Conservation (phyloP, 2,113 vertebrate genomes). For the Lucifuga dentata region DNA sequence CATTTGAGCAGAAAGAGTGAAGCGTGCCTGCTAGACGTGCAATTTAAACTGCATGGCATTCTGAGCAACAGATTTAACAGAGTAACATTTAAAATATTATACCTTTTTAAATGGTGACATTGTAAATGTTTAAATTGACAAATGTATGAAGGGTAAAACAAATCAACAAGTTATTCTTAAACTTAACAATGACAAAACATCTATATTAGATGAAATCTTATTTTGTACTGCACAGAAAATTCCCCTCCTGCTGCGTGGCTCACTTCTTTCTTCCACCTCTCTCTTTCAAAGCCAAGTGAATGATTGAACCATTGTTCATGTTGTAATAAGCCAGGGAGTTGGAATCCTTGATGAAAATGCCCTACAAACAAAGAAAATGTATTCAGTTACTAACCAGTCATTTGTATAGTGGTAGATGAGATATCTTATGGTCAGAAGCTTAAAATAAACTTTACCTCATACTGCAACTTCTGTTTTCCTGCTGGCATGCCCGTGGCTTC, state of each 20-base stretch:
- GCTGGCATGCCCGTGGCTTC: conserved; percentile 98
- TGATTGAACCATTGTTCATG: conserved; percentile 93
- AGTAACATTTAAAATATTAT: background rate
- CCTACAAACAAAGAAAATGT: conserved; percentile 80
- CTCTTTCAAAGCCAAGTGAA: conserved; percentile 97
- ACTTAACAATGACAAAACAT: conserved; percentile 30
- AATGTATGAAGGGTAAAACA: too few relatives aligned
- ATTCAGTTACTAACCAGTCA: background rate
- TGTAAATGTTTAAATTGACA: too few relatives aligned
- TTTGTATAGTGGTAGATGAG: background rate
- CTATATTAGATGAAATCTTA: background rate
- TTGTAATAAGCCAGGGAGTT: conserved; percentile 99
- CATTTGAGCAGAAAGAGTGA: background rate
- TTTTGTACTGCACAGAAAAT: background rate
- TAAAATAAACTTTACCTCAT: conserved; percentile 85
- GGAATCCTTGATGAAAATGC: conserved; percentile 99
- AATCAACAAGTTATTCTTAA: too few relatives aligned
- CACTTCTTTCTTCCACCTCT: conserved; percentile 99
- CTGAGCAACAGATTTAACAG: background rate
- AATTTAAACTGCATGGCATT: conserved; percentile 8
- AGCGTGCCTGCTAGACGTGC: background rate
- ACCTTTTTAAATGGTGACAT: too few relatives aligned
- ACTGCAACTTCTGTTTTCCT: conserved; percentile 98
- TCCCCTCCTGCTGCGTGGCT: conserved; percentile 20
- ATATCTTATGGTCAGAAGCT: background rate